Base-by-base conservation (phyloP, 1,140 invertebrate genomes). In the Hestina assimilis region DNA sequence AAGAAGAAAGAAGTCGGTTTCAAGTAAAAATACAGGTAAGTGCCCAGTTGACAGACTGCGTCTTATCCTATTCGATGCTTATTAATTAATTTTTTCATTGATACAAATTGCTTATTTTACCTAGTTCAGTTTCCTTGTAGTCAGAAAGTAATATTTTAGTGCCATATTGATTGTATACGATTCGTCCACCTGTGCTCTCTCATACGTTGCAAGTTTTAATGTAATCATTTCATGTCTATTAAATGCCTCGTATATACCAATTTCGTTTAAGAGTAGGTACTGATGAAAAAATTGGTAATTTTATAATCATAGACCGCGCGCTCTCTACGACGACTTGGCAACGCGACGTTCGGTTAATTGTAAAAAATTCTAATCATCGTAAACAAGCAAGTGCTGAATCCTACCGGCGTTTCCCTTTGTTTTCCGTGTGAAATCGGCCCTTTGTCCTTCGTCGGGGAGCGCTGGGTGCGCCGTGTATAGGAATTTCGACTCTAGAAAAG, bases 401-500 rank as follows among this genome's bases (percentile, higher is more conserved):
- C 45, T 52, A 67, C 79, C 83, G 84, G 83, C 70, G 47, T 80
- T 79, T 81, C 72, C 74, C 79, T 84, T 84, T 86, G 81, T 86
- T 82, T 86, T 85, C 72, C 72, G 66, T 72, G 76, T 79, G 71
- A 81, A 81, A 80, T 80, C 72, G 66, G 74, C 82, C 75, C 82
- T 86, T 86, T 88, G 83, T 88, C 83, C 80, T 80, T 85, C 72
- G 63, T 48, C 60, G 74, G 72, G 69, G 69, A 77, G 75, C 78
- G 77, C 74, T 81, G 75, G 80, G 81, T 73, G 83, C 80, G 79
- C 74, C 75, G 66, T 72, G 68, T 74, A 79, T 52, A 82, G 79
- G 81, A 88, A 85, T 88, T 80, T 88, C 79, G 77, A 80, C 81
- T 88, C 76, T 88, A 88, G 83, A 85, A 86, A 86, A 84, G 74